Conservation (phyloP, 2,113 vertebrate genomes). For the Sorex fumeus region DNA sequence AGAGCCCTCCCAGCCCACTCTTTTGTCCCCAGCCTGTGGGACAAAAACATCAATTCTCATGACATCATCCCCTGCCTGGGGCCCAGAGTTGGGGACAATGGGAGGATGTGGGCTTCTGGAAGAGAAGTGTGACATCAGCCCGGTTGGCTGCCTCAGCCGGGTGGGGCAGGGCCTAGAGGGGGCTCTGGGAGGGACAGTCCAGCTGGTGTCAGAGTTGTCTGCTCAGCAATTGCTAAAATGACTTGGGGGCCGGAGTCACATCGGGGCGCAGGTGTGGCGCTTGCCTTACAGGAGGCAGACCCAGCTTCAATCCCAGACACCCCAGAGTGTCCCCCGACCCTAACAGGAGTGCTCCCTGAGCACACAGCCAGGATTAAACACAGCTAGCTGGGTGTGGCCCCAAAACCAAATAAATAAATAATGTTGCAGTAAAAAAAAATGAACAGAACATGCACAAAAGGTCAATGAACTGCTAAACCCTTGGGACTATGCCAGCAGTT, state of each 20-base stretch:
- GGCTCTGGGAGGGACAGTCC: neutral
- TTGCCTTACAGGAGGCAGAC: no score
- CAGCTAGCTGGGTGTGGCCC: no score
- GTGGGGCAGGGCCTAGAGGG: neutral
- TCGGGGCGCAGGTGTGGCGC: accelerated
- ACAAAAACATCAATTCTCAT: conserved; percentile 55
- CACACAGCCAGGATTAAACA: no score
- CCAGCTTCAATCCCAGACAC: no score
- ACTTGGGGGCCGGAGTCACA: neutral
- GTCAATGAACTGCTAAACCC: neutral
- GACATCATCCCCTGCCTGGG: conserved; percentile 63
- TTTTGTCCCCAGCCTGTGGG: neutral
- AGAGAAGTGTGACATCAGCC: conserved; percentile 71
- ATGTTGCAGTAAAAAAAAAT: no score
- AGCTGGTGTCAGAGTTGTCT: neutral
- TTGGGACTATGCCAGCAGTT: neutral
- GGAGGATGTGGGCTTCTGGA: conserved; percentile 61
- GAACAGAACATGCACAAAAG: neutral
- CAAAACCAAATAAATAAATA: no score
- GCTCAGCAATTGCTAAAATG: neutral
- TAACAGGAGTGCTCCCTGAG: no score
- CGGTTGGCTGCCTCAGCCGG: conserved; percentile 27
- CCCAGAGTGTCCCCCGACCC: no score
- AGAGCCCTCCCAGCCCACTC: no score
- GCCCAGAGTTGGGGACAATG: conserved; percentile 63